Evolutionary conservation across 2,113 vertebrate species (phyloP).

Genomic region (Colossoma macropomum): DNA sequence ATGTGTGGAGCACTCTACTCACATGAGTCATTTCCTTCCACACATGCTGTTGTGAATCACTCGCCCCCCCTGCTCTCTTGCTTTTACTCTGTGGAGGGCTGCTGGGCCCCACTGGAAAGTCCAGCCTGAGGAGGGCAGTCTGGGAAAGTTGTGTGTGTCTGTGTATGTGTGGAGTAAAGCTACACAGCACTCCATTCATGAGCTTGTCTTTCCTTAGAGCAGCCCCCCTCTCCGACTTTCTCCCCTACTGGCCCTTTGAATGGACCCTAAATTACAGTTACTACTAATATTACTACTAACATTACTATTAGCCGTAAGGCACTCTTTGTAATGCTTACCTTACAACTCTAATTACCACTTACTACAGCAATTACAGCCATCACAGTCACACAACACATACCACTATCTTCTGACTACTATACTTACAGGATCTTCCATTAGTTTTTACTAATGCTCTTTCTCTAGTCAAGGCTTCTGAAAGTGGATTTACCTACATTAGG

Average conservation of each 20-base stretch:
- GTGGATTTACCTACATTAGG: too few relatives aligned
- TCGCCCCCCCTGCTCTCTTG: constrained; percentile 63
- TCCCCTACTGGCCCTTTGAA: constrained; percentile 31
- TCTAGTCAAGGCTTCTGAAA: background rate
- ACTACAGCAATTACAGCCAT: background rate
- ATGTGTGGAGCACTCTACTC: constrained; percentile 87
- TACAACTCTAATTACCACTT: constrained; percentile 13
- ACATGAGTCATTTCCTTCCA: constrained; percentile 98
- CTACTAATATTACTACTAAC: constrained; percentile 25
- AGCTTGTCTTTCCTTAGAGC: constrained; percentile 51
- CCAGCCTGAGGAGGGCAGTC: constrained; percentile 34
- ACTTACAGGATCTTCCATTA: constrained; percentile 7
- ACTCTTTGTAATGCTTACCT: background rate
- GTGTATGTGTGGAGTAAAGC: constrained; percentile 53
- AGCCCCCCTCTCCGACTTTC: constrained; percentile 6
- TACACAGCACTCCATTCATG: constrained; percentile 60
- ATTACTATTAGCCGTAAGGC: background rate
- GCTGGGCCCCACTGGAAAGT: constrained; percentile 53
- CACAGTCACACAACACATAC: background rate
- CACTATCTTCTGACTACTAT: background rate
- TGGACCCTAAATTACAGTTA: constrained; percentile 37
- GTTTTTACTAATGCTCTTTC: background rate
- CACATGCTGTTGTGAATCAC: constrained; percentile 98
- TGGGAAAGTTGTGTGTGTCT: constrained; percentile 28
- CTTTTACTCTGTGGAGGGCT: constrained; percentile 31